Conservation (phyloP, 1,140 invertebrate species). For the Tetramorium simillimum region DNA sequence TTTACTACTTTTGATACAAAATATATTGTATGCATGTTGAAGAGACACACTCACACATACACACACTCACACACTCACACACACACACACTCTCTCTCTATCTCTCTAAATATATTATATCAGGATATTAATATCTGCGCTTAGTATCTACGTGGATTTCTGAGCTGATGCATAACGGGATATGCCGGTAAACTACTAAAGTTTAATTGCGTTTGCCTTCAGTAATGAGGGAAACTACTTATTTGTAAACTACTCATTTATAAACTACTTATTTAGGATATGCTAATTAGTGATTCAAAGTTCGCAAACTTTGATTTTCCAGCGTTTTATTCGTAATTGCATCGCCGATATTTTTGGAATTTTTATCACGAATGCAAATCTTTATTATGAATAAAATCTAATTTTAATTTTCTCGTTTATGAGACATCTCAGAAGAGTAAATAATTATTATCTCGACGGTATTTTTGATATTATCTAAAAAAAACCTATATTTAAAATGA, state of each 20-base stretch:
- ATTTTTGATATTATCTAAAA: neutral
- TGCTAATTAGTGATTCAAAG: slow-evolving; percentile 45
- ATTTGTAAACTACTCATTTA: slow-evolving; percentile 47
- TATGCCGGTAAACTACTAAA: neutral
- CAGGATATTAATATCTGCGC: slow-evolving; percentile 21
- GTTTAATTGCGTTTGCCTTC: slow-evolving; percentile 44
- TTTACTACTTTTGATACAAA: neutral
- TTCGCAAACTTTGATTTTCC: slow-evolving; percentile 31
- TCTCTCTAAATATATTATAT: neutral
- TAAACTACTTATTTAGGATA: slow-evolving; percentile 45
- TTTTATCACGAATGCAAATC: slow-evolving; percentile 11
- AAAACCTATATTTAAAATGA: neutral
- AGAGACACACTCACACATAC: no score
- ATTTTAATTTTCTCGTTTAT: neutral
- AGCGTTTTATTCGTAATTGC: slow-evolving; percentile 20
- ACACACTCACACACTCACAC: no score
- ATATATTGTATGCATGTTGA: neutral
- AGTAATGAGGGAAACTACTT: slow-evolving; percentile 47
- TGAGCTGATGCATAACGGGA: slow-evolving; percentile 4
- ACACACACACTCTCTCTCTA: neutral
- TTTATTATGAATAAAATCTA: neutral
- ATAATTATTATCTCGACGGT: neutral
- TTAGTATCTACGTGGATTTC: neutral
- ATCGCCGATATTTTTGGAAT: neutral
- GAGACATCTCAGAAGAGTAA: neutral